Percentiles rank a stretch among this genome's conserved stretches.
Conservation (phyloP, 2,797 vertebrate genomes). For the Rhinoraja longicauda region DNA sequence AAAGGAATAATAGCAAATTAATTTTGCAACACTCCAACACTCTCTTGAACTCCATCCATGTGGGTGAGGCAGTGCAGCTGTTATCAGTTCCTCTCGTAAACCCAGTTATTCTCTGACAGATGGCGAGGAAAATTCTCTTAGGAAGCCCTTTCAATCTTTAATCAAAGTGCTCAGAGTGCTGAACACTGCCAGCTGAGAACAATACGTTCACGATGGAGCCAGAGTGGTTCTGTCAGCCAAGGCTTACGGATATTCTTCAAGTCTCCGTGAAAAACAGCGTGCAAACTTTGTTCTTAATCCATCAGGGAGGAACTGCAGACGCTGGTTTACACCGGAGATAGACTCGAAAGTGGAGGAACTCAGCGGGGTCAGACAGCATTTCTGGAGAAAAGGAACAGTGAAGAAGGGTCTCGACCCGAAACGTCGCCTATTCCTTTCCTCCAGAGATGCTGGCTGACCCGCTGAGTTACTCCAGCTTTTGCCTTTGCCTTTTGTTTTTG, state of each 20-base stretch:
- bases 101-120: constrained; percentile 22
- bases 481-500: no score
- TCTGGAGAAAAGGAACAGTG: no score
- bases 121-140: not conserved
- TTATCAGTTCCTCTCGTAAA: not conserved
- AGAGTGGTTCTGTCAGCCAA: not conserved
- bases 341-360: no score
- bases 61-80: constrained; percentile 25
- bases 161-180: constrained; percentile 28
- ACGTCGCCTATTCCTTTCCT: no score
- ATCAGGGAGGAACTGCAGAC: no score
- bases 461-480: no score
- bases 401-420: no score
- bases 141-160: constrained; percentile 29
- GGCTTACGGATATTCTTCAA: not conserved
- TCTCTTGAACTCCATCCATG: constrained; percentile 19
- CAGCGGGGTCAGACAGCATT: no score
- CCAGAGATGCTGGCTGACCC: no score
- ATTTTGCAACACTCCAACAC: constrained; percentile 21
- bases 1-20: constrained; percentile 26
- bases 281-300: not conserved
- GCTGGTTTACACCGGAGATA: no score
- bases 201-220: not conserved
- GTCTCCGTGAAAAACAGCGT: not conserved
- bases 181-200: not conserved